A percentile compares a stretch with the other conserved stretches of the same genome.
Evolutionary conservation across 2,888 invertebrate species (phyloP).

Genomic region (Oeneis ivallda): DNA sequence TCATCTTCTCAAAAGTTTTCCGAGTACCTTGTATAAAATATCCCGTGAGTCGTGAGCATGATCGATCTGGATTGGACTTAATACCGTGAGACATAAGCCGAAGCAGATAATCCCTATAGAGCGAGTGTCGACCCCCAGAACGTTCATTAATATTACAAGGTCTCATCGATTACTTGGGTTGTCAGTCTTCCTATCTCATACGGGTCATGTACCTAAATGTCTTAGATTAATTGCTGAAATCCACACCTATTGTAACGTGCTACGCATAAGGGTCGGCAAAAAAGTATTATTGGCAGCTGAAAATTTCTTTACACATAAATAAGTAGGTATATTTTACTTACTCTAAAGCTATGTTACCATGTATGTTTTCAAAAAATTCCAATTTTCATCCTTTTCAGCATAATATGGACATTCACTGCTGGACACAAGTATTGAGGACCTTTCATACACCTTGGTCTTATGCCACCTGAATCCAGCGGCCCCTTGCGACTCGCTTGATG

Average conservation of each 20-base stretch:
- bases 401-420: too few relatives aligned
- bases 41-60: neutral
- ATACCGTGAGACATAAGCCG: constrained; percentile 4
- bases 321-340: neutral
- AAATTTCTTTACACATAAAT: neutral
- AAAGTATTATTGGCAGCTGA: neutral
- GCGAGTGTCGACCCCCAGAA: constrained; percentile 7
- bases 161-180: constrained; percentile 12
- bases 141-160: constrained; percentile 8
- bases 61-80: constrained; percentile 7
- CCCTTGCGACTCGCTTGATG: too few relatives aligned
- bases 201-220: constrained; percentile 8
- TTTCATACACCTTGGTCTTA: too few relatives aligned
- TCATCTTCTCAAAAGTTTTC: neutral
- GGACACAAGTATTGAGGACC: too few relatives aligned
- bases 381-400: too few relatives aligned
- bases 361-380: too few relatives aligned
- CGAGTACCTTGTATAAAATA: neutral
- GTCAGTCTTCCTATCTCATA: constrained; percentile 7
- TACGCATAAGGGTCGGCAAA: neutral
- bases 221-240: constrained; percentile 17
- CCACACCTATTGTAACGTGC: neutral
- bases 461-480: too few relatives aligned
- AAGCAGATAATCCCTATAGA: constrained; percentile 5
- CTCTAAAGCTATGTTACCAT: too few relatives aligned